Evolutionary conservation across 2,888 invertebrate species (phyloP).

Genomic region (Acronicta psi): DNA sequence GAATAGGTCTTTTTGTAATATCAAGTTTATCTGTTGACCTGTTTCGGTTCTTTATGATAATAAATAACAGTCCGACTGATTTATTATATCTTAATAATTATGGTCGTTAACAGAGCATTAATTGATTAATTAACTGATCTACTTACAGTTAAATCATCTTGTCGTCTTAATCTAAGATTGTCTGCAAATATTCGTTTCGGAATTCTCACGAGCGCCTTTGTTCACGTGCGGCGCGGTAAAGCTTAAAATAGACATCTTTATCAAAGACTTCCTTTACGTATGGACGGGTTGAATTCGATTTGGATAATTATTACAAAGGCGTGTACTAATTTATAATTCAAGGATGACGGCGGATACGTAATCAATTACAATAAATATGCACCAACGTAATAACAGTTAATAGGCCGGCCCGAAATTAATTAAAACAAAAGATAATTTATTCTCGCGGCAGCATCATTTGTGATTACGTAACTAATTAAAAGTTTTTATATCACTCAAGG

Average conservation of each 20-base stretch:
- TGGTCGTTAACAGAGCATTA: background rate
- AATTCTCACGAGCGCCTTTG: conserved; percentile 64
- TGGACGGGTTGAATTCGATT: conserved; percentile 71
- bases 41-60: conserved; percentile 1
- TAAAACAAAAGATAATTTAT: conserved; percentile 58
- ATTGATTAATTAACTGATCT: background rate
- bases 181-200: conserved; percentile 20
- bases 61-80: background rate
- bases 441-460: conserved; percentile 38
- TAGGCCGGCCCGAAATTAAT: conserved; percentile 47
- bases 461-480: conserved; percentile 50
- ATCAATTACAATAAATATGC: conserved; percentile 59
- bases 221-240: conserved; percentile 44
- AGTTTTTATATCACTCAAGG: conserved; percentile 32
- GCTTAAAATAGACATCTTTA: conserved; percentile 81
- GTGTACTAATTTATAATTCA: conserved; percentile 67
- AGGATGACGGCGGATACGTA: conserved; percentile 60
- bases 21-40: conserved; percentile 3
- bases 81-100: conserved; percentile 6
- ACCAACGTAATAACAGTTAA: conserved; percentile 50
- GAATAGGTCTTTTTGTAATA: background rate
- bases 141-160: background rate
- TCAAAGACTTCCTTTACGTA: conserved; percentile 75
- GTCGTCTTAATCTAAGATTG: background rate
- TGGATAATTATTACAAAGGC: conserved; percentile 67